Evolutionary conservation across 2,888 invertebrate species (phyloP), one percentile per base, ranked within the genome.

Genomic region (Apamea monoglypha): DNA sequence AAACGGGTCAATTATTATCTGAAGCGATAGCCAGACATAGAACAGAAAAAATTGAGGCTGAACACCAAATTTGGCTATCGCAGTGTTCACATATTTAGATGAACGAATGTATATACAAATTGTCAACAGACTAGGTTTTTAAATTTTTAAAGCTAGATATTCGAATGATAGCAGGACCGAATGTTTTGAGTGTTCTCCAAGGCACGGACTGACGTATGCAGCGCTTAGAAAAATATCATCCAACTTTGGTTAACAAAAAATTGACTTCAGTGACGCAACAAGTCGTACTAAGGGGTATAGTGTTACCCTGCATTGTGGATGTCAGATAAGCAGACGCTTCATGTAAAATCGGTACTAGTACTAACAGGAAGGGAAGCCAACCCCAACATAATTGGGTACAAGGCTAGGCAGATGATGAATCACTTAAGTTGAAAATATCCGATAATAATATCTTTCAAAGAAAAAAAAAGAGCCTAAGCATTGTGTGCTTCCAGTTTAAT

Each of bases 11-110:
- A 56, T 25, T 67, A 47, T 32, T 73, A 76, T 56, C 14, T 29
- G 18, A 61, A 32, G 16, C 53, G 50, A 25, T 50, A 71, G 40
- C 18, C 40, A n/a, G 8, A 59, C n/a, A 16, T 16, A 56, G 25
- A 25, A 21, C 44, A 75, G 66, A 18, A 71, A 74, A 72, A 67
- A 36, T 75, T 67, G 80, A 61, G 73, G 74, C 3, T 16, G 32
- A 74, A 40, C 47, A 64, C 44, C 44, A 44, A 70, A 78, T 78
- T 73, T 69, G 74, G 66, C n/a, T 69, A 67, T 71, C 36, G 7
- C 63, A 76, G 69, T 83, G 85, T 76, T 88, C 81, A 80, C 32
- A 53, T 29, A 69, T 87, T 72, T 53, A 53, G 1, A 16, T 50
- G 16, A 50, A 59, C 21, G 12, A 16, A 69, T 40, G 25, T 50